Percentiles rank a stretch among this genome's conserved stretches.
These are phyloP conservation scores for Aelia acuminata DNA, from an alignment of 2,888 invertebrate species.

Conservation along the genomic window DNA sequence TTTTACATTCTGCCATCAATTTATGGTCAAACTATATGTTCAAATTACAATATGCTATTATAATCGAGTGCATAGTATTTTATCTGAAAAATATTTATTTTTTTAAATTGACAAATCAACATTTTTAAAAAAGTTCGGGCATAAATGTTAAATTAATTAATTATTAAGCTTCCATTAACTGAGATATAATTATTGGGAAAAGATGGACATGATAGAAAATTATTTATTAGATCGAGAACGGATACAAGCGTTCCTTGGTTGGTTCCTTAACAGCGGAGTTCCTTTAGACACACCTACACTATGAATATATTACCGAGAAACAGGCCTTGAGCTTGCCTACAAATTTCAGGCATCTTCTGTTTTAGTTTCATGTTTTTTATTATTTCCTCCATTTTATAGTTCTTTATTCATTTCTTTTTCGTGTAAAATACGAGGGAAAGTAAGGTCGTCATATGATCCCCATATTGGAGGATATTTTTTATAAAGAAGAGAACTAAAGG, in stretches of 20 bases:
- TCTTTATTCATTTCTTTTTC: background rate
- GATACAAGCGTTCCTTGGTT: constrained; percentile 8
- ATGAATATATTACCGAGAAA: constrained; percentile 33
- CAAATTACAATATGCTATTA: too few relatives aligned
- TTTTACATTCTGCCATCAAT: too few relatives aligned
- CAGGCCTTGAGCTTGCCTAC: constrained; percentile 18
- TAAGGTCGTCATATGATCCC: too few relatives aligned
- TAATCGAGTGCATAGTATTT: too few relatives aligned
- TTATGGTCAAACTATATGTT: too few relatives aligned
- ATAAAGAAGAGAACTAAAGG: too few relatives aligned
- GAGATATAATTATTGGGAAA: background rate
- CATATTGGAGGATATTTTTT: too few relatives aligned
- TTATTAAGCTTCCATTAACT: background rate
- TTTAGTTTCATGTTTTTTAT: background rate
- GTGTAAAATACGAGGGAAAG: too few relatives aligned
- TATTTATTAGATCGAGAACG: background rate
- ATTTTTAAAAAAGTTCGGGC: too few relatives aligned
- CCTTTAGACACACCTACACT: constrained; percentile 46
- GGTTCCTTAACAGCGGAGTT: background rate
- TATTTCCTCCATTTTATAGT: background rate
- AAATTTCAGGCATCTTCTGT: constrained; percentile 32
- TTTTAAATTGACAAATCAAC: too few relatives aligned
- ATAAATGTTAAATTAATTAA: background rate
- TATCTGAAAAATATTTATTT: too few relatives aligned
- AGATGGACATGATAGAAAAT: background rate